Evolutionary conservation across 2,888 invertebrate genomes (phyloP).

Genomic region (Oasisia sp.): DNA sequence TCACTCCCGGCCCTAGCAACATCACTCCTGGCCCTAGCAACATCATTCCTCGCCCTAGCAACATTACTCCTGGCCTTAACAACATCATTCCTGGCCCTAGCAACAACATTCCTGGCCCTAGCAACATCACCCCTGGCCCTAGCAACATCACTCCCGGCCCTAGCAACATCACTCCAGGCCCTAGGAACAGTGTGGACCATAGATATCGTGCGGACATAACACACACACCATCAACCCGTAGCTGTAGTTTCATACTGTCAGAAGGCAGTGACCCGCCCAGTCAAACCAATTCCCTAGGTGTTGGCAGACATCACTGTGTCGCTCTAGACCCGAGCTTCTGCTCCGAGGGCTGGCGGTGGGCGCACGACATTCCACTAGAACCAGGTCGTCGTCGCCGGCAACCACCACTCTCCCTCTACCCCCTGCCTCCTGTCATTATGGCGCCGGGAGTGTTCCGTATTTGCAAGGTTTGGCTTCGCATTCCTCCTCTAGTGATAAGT

Average conservation of each 20-base stretch:
- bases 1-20: too few relatives aligned
- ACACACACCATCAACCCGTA: too few relatives aligned
- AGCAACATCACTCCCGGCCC: background rate
- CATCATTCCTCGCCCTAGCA: too few relatives aligned
- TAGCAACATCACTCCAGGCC: too few relatives aligned
- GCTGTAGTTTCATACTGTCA: background rate
- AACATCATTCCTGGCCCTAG: too few relatives aligned
- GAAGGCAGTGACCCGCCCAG: background rate
- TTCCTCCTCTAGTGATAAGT: background rate
- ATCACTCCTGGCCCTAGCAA: too few relatives aligned
- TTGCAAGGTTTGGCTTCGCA: background rate
- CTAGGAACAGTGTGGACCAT: too few relatives aligned
- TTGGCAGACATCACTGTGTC: background rate
- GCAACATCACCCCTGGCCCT: background rate
- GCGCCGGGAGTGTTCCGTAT: background rate
- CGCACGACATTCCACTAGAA: background rate
- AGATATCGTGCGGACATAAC: too few relatives aligned
- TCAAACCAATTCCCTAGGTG: background rate
- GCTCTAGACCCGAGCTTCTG: background rate
- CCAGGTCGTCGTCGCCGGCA: background rate
- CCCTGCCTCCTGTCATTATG: background rate
- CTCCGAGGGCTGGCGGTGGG: background rate
- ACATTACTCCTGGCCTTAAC: too few relatives aligned
- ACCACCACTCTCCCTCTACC: background rate
- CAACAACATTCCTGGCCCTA: background rate